Evolutionary conservation across 2,888 invertebrate genomes (phyloP).

Genomic region (Lypha dubia): DNA sequence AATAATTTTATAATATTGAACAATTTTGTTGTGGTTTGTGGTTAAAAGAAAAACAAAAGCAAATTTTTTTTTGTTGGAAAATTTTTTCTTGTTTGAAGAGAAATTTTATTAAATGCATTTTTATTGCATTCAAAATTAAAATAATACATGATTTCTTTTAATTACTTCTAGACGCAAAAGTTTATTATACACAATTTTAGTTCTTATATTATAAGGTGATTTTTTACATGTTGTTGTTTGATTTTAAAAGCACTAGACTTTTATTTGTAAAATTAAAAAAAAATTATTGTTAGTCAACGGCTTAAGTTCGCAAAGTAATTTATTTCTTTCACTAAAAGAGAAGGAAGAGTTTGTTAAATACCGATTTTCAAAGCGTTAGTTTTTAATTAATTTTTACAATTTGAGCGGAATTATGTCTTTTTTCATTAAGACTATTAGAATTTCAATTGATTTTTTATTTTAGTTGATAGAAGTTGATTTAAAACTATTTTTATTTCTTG

Average conservation of each 20-base stretch:
- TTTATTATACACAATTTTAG: slow-evolving; percentile 11
- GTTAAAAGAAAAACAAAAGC: slow-evolving; percentile 22
- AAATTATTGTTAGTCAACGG: no score
- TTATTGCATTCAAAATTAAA: neutral
- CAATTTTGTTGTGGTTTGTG: slow-evolving; percentile 42
- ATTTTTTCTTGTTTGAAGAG: slow-evolving; percentile 14
- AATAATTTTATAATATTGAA: neutral
- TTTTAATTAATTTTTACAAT: no score
- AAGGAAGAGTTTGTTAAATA: no score
- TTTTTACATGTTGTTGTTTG: neutral
- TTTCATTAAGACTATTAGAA: no score
- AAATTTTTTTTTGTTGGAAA: neutral
- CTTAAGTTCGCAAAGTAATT: no score
- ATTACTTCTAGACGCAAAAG: neutral
- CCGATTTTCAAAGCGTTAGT: no score
- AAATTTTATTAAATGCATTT: neutral
- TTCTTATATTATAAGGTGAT: neutral
- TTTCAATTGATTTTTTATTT: no score
- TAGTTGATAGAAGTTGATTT: no score
- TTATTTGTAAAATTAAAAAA: neutral
- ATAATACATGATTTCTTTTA: neutral
- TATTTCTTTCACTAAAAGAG: no score
- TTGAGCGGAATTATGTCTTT: no score
- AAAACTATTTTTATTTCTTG: no score
- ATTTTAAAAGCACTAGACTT: neutral